Evolutionary conservation across 2,888 invertebrate genomes (phyloP), one percentile per base, ranked within the genome.

Genomic region (Caenorhabditis angaria): DNA sequence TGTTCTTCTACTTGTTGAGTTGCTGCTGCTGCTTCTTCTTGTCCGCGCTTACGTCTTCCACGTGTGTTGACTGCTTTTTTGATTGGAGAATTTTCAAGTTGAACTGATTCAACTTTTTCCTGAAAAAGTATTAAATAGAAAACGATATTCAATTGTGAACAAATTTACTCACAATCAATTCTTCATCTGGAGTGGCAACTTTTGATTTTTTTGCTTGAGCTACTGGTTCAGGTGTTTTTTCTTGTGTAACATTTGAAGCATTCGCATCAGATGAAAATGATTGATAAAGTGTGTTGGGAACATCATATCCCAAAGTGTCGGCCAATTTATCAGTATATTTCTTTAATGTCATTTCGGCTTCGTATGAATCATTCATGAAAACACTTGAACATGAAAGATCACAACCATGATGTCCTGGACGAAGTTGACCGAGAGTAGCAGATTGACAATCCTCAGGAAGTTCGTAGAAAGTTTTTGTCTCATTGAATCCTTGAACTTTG

Each of bases 321-420:
- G 67, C 67, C n/a, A 58, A n/a, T 28, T 48, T 57, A 32, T 67
- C 67, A 2, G 41, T 32, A 35, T 58, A 54, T 0, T 25, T 24
- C 24, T 62, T 62, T 22, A 67, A 24, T 0, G 18, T 24, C 14
- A 22, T 22, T 25, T 62, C 67, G 1, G 67, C 53, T 12, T 27
- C 35, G n/a, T 27, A 67, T 8, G 67, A 18, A 32, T 67, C 62
- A 5, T 48, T 32, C 22, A 67, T 61, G 25, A 62, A 67, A 0
- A 47, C 25, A 22, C 67, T 67, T 0, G 53, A 35, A 51, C 67
- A 67, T 1, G 53, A 51, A 5, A 67, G 22, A 56, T 29, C 55
- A 25, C 20, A 58, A 2, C 53, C 67, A 22, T 67, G 67, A 54
- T 54, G 60, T 12, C 67, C 67, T 14, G 67, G 67, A 10, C 67